Base-by-base conservation (phyloP, 2,113 vertebrate species). In the Pterocles burchelli region DNA sequence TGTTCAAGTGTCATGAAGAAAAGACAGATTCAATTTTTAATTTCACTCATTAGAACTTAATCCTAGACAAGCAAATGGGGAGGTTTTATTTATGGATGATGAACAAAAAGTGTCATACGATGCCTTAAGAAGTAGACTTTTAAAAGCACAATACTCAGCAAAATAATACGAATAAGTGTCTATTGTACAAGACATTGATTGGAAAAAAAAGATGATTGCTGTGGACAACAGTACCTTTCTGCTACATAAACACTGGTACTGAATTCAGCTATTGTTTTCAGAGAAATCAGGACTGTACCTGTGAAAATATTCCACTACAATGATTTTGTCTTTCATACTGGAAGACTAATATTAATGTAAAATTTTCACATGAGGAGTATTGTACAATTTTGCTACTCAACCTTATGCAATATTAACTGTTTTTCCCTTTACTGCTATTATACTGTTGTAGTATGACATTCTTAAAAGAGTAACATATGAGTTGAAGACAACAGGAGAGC, bases 401-500 rank as follows among this genome's bases (percentile, higher is more conserved):
- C 6, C 3, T 73, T 68, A 49, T 51, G 13, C 14, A 48, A 31
- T 22, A 29, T 4, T 52, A n/a, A 36, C 3, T 19, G 7, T 2
- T 75, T 75, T 81, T 31, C 9, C 8, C 8, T 46, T 52, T 72
- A 29, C 33, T 67, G 9, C 7, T 18, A 1, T 68, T 85, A 13
- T 17, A 63, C 11, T 13, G 6, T 7, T 54, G 4, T 16, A 46
- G 36, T 88, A 28, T 48, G 10, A 61, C 28, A 55, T 65, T n/a
- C 29, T 67, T 72, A 67, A 74, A 78, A 65, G 13, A 89, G 25
- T 9, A 58, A 11, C 8, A 10, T 87, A 26, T 25, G 15, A 52
- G 4, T 49, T 28, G 8, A 76, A 71, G 9, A 20, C 11, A 55
- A 63, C 0, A 9, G 5, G 8, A 75, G 7, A 4, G 2, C 29